Percentiles rank a stretch among this genome's conserved stretches.
phyloP scores from a whole-genome alignment of 2,888 invertebrate genomes.

The Slavum lentiscoides region DNA sequence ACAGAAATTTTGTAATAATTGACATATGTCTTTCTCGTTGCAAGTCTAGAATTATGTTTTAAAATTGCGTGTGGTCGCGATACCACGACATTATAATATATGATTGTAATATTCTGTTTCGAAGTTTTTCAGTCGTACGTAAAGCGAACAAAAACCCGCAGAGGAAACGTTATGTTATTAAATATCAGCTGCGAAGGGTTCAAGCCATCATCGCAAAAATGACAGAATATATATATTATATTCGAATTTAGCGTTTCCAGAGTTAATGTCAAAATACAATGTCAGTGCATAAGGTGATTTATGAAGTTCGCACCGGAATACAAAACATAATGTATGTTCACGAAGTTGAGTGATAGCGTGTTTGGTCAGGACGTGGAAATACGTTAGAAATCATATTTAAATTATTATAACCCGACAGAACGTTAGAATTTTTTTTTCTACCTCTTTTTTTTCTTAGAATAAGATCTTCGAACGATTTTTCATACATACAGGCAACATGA shows the following conservation, averaged over 20 bases:
- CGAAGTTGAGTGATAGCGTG: neutral
- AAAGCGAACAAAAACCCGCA: neutral
- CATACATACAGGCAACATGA: too few relatives aligned
- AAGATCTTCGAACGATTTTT: too few relatives aligned
- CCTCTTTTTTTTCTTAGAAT: neutral
- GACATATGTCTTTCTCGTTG: too few relatives aligned
- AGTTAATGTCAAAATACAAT: slow-evolving; percentile 7
- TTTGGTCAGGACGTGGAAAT: neutral
- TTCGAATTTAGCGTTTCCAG: slow-evolving; percentile 11
- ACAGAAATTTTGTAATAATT: too few relatives aligned
- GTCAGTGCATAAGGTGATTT: slow-evolving; percentile 15
- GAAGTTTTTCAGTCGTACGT: too few relatives aligned
- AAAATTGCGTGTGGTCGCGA: too few relatives aligned
- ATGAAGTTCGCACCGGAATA: slow-evolving; percentile 9
- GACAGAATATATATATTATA: neutral
- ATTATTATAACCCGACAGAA: too few relatives aligned
- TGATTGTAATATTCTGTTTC: too few relatives aligned
- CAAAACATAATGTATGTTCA: slow-evolving; percentile 8
- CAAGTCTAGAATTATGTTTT: too few relatives aligned
- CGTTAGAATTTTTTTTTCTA: neutral
- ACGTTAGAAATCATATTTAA: neutral
- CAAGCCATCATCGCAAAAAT: neutral
- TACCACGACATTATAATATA: too few relatives aligned
- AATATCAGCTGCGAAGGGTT: neutral
- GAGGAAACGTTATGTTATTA: neutral